These are phyloP conservation scores for Periplaneta americana DNA, from an alignment of 1,140 invertebrate species.

Conservation along the genomic window DNA sequence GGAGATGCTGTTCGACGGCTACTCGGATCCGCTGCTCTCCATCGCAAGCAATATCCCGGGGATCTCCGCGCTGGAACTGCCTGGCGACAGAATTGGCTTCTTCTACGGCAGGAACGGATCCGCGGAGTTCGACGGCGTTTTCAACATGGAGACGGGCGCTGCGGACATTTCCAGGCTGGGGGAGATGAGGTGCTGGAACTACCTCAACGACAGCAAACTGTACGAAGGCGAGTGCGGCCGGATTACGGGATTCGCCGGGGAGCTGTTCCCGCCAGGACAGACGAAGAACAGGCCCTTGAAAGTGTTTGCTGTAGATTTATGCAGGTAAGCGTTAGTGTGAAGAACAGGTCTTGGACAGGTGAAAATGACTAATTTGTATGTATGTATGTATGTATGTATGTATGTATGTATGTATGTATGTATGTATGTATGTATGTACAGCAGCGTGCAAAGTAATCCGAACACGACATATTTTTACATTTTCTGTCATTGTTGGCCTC, in stretches of 20 bases:
- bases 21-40: conserved; percentile 57
- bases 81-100: conserved; percentile 70
- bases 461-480: too few species aligned
- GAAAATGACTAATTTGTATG: too few species aligned
- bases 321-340: conserved; percentile 41
- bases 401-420: too few species aligned
- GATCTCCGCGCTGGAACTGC: conserved; percentile 45
- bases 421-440: too few species aligned
- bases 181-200: conserved; percentile 39
- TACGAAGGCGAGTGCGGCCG: conserved; percentile 52
- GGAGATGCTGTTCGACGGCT: conserved; percentile 70
- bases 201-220: conserved; percentile 45
- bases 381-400: too few species aligned
- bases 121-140: conserved; percentile 32
- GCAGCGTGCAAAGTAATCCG: too few species aligned
- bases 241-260: conserved; percentile 66
- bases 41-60: conserved; percentile 45
- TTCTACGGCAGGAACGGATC: conserved; percentile 51
- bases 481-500: too few species aligned
- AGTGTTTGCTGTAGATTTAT: conserved; percentile 65
- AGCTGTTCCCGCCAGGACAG: conserved; percentile 63
- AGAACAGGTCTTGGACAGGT: too few species aligned
- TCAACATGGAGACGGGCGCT: conserved; percentile 36
- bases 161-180: conserved; percentile 31
- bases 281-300: conserved; percentile 46